These are phyloP conservation scores for Sthenelais limicola DNA, from an alignment of 2,888 invertebrate genomes.

Conservation along the genomic window DNA sequence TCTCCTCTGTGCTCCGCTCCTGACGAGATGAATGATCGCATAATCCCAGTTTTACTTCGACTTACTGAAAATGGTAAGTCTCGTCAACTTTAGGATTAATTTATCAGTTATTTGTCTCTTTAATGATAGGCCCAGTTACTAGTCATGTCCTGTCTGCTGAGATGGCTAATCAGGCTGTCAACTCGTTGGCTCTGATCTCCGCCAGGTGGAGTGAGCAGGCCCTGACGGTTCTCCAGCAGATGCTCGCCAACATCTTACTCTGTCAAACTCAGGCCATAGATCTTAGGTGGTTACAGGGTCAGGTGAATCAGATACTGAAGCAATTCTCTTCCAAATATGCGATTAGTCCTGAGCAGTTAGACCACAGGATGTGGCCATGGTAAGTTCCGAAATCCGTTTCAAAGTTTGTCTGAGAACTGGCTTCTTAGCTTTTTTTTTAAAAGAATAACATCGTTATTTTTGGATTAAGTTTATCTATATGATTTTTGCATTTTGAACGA, in stretches of 20 bases:
- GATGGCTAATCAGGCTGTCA: constrained; percentile 58
- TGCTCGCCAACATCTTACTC: constrained; percentile 52
- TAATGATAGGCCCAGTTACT: constrained; percentile 49
- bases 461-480: too few relatives aligned
- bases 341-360: background rate
- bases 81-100: too few relatives aligned
- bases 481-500: too few relatives aligned
- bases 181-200: constrained; percentile 56
- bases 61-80: too few relatives aligned
- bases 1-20: too few relatives aligned
- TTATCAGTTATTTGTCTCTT: too few relatives aligned
- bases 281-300: constrained; percentile 50
- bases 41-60: too few relatives aligned
- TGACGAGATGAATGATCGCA: too few relatives aligned
- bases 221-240: constrained; percentile 53
- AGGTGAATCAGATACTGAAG: constrained; percentile 10
- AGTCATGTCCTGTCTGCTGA: constrained; percentile 58
- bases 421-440: too few relatives aligned
- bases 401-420: too few relatives aligned
- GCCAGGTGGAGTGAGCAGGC: constrained; percentile 48
- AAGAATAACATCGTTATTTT: too few relatives aligned
- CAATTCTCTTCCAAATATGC: background rate
- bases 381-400: too few relatives aligned
- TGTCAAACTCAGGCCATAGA: constrained; percentile 53
- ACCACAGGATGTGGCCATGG: constrained; percentile 27